Conservation (phyloP, 2,888 invertebrate species). For the Tinea trinotella region DNA sequence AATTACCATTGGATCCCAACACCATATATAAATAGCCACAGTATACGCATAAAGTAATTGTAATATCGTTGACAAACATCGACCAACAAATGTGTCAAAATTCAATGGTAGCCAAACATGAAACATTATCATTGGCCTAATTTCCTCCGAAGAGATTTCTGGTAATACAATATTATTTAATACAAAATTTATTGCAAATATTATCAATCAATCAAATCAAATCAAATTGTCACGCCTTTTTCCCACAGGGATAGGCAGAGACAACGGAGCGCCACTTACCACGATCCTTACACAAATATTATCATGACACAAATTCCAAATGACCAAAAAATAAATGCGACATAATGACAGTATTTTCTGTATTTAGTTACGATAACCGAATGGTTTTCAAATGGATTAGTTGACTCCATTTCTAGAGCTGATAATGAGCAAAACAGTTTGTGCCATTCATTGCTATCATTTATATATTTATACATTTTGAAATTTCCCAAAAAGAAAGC, state of each 20-base stretch:
- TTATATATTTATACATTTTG: conserved; percentile 10
- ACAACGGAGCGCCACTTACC: too few relatives aligned
- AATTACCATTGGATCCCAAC: conserved; percentile 45
- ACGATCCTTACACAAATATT: too few relatives aligned
- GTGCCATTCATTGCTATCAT: neutral
- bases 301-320: neutral
- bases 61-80: conserved; percentile 39
- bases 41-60: conserved; percentile 40
- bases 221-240: too few relatives aligned
- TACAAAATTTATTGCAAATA: neutral
- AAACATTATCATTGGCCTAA: neutral
- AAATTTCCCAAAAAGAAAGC: conserved; percentile 9
- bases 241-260: too few relatives aligned
- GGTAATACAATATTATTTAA: neutral
- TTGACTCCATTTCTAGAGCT: conserved; percentile 14
- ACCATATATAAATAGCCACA: conserved; percentile 39
- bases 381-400: neutral
- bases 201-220: too few relatives aligned
- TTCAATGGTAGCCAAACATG: conserved; percentile 30
- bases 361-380: conserved; percentile 3
- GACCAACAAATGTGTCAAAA: conserved; percentile 38
- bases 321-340: neutral
- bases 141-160: neutral
- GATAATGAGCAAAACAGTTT: conserved; percentile 1
- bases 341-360: conserved; percentile 14